Evolutionary conservation across 2,888 invertebrate species (phyloP).

Genomic region (Philhelius pedissequus): DNA sequence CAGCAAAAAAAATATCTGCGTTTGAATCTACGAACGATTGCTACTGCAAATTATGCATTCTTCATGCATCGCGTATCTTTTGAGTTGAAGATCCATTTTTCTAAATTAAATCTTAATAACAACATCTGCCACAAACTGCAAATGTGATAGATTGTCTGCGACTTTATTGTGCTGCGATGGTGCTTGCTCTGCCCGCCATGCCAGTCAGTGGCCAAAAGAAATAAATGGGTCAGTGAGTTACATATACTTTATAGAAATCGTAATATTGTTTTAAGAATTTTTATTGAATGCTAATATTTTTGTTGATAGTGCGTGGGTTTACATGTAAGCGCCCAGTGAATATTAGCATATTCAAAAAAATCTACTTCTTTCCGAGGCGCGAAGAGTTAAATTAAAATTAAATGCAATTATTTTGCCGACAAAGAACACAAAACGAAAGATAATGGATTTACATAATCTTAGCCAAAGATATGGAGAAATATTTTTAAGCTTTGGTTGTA

Average conservation of each 20-base stretch:
- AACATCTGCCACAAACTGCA: slow-evolving; percentile 41
- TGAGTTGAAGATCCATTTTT: slow-evolving; percentile 38
- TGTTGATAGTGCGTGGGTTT: neutral
- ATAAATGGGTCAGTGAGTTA: slow-evolving; percentile 50
- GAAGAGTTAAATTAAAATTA: too few relatives aligned
- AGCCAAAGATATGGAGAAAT: too few relatives aligned
- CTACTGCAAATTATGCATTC: slow-evolving; percentile 54
- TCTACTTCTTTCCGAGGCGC: neutral
- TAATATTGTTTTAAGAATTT: neutral
- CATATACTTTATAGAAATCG: neutral
- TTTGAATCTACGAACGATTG: slow-evolving; percentile 36
- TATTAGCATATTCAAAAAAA: too few relatives aligned
- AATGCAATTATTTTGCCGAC: neutral
- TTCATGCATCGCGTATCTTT: slow-evolving; percentile 46
- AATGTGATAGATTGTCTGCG: slow-evolving; percentile 42
- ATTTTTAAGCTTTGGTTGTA: too few relatives aligned
- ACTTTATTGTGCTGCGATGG: neutral
- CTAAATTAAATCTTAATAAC: slow-evolving; percentile 53
- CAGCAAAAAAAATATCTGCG: slow-evolving; percentile 4
- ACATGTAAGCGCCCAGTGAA: neutral
- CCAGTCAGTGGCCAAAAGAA: slow-evolving; percentile 29
- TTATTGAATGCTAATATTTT: neutral
- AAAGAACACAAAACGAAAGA: neutral
- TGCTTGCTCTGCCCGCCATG: too few relatives aligned
- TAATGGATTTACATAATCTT: too few relatives aligned